phyloP scores from a whole-genome alignment of 2,888 invertebrate species.

The Salticus scenicus region DNA sequence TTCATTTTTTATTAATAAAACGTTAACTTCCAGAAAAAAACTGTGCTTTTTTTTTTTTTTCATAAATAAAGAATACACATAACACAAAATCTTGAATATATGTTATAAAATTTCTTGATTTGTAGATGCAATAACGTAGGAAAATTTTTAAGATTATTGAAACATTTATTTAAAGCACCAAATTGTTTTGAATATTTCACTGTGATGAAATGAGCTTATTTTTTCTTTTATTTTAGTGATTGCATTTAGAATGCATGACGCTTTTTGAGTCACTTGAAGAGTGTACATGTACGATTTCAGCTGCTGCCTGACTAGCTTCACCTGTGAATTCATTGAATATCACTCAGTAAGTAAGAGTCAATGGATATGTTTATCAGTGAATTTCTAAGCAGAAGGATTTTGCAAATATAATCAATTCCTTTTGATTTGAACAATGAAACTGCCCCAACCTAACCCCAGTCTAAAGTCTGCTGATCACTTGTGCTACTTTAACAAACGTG shows the following conservation, averaged over 20 bases:
- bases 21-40: neutral
- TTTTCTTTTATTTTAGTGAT: neutral
- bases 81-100: neutral
- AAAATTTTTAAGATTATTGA: neutral
- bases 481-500: constrained; percentile 20
- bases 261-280: neutral
- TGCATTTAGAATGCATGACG: neutral
- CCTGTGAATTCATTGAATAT: constrained; percentile 27
- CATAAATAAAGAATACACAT: neutral
- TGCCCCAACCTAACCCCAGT: neutral
- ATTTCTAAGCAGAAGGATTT: neutral
- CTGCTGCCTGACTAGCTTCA: constrained; percentile 55
- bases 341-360: neutral
- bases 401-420: neutral
- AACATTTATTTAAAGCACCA: constrained; percentile 19
- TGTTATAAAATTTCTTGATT: neutral
- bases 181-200: constrained; percentile 11
- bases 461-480: constrained; percentile 18
- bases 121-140: neutral
- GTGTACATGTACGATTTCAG: neutral
- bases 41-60: too few species aligned
- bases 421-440: neutral
- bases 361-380: neutral
- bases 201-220: neutral
- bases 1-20: neutral